Evolutionary conservation across 2,113 vertebrate species (phyloP).

Genomic region (Gambusia affinis): DNA sequence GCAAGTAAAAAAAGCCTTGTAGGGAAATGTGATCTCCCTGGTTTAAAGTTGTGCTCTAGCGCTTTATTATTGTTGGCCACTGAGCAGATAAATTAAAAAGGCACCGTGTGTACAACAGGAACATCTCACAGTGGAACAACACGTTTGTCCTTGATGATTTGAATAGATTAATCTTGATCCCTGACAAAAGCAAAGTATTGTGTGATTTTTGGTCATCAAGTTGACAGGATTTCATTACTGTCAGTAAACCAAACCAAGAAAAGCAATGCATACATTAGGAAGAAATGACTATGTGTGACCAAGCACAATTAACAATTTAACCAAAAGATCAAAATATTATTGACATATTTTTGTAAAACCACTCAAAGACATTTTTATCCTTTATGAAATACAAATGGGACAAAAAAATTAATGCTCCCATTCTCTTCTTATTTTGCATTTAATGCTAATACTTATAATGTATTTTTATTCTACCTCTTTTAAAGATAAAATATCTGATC

Average conservation of each 20-base stretch:
- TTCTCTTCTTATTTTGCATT: too few species aligned
- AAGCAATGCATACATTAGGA: neutral
- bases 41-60: constrained; percentile 16
- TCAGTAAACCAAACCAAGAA: neutral
- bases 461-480: too few species aligned
- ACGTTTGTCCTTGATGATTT: constrained; percentile 11
- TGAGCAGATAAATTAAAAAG: constrained; percentile 40
- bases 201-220: neutral
- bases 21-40: constrained; percentile 12
- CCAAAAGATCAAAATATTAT: neutral
- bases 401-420: too few species aligned
- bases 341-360: neutral
- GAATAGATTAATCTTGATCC: constrained; percentile 11
- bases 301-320: neutral
- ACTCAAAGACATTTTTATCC: neutral
- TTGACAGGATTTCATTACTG: neutral
- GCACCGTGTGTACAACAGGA: constrained; percentile 6
- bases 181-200: constrained; percentile 1
- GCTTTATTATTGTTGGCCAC: constrained; percentile 22
- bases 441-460: too few species aligned
- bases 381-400: too few species aligned
- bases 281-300: constrained; percentile 3
- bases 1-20: constrained; percentile 11
- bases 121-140: constrained; percentile 17
- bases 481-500: too few species aligned